Base-by-base conservation (phyloP, 2,888 invertebrate species). In the Beris morrisii region DNA sequence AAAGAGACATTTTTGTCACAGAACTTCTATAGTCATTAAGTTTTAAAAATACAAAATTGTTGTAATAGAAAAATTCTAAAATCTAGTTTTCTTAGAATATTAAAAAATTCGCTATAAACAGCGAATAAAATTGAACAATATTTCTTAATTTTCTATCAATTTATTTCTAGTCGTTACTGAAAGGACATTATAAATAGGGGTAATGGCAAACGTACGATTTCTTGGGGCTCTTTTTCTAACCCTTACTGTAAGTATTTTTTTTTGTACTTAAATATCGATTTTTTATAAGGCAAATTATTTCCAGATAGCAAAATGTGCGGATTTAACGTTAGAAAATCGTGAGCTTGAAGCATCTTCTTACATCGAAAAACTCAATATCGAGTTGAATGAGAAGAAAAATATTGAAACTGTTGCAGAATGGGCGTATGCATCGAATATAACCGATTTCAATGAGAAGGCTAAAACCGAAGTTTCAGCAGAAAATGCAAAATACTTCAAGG, bases 351-450 rank as follows among this genome's bases (percentile, higher is more conserved):
- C 88, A 1, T 79, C 83, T 44, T 84, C 86, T 71, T 87, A 88
- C 73, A 82, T 92, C 71, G 73, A 83, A 64, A 83, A 86, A 67
- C 75, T 89, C 32, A 88, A 91, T 75, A 82, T 82, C 58, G 84
- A 85, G 67, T 79, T 84, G n/a, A 86, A 85, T 0, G 73, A 80
- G 57, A 83, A 87, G 73, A 83, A 82, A 69, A 87, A 90, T 74
- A 79, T 82, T n/a, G 84, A 83, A 4, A 82, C 84, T 0, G 71
- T 86, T 4, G 88, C 89, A 0, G 84, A 86, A 3, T 93, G 93
- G 92, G 84, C 83, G 0, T 92, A 92, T 75, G 87, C 87, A 0
- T 88, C 91, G 0, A 89, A 93, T 75, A 84, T 93, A 50, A 92
- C 89, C 0, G 87, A 89, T 61, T 86, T 85, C 66, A 92, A 88